Conservation (phyloP, 2,888 invertebrate species). For the Latheticus oryzae region DNA sequence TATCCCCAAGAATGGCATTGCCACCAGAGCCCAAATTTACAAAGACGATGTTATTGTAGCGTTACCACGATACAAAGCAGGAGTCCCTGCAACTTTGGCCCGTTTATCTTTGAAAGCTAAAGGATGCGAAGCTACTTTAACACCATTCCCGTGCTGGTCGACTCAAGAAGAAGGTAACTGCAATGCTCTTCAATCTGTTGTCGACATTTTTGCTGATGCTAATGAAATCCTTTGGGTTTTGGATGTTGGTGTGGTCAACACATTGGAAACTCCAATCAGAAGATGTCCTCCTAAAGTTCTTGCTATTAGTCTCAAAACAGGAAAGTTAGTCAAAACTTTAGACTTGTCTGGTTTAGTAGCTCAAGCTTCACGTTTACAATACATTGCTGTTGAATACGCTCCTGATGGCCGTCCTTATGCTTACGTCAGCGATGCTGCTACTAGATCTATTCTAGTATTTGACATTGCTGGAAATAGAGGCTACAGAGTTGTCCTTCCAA, state of each 20-base stretch:
- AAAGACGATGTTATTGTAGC: conserved; percentile 70
- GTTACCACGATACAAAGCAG: conserved; percentile 72
- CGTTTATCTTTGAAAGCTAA: conserved; percentile 65
- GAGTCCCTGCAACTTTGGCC: conserved; percentile 77
- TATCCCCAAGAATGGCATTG: conserved; percentile 71
- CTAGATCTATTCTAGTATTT: conserved; percentile 75
- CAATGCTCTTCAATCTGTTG: conserved; percentile 75
- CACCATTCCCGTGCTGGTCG: conserved; percentile 74
- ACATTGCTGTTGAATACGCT: conserved; percentile 76
- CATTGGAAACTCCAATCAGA: conserved; percentile 73
- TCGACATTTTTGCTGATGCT: conserved; percentile 73
- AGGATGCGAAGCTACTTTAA: conserved; percentile 66
- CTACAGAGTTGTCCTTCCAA: conserved; percentile 74
- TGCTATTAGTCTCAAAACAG: conserved; percentile 54
- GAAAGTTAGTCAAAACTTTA: conserved; percentile 73
- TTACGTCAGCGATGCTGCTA: conserved; percentile 77
- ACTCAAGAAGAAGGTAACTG: conserved; percentile 75
- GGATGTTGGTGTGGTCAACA: conserved; percentile 78
- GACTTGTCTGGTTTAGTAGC: conserved; percentile 72
- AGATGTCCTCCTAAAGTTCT: conserved; percentile 76
- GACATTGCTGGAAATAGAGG: conserved; percentile 73
- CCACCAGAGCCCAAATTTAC: conserved; percentile 71
- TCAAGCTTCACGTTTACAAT: conserved; percentile 74
- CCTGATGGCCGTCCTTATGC: conserved; percentile 72
- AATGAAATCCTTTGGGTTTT: conserved; percentile 79